phyloP scores from a whole-genome alignment of 2,888 invertebrate species.

The Heliconius aoede region DNA sequence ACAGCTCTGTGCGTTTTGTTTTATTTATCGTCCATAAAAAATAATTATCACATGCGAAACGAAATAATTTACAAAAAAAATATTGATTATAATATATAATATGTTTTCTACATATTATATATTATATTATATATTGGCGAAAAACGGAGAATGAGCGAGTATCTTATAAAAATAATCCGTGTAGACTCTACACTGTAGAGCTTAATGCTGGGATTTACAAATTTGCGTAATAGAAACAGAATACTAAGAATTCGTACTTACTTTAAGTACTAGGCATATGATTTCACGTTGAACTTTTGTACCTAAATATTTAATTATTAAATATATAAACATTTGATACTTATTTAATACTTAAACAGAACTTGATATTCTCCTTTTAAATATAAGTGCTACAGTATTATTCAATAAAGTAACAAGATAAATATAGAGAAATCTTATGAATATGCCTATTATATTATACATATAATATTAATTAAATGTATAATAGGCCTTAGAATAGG shows the following conservation, averaged over 20 bases:
- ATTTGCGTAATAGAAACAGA: no score
- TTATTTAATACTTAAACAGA: not conserved
- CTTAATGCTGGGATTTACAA: not conserved
- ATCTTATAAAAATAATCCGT: not conserved
- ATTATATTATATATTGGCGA: not conserved
- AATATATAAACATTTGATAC: no score
- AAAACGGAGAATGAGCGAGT: not conserved
- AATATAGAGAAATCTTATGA: not conserved
- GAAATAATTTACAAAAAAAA: not conserved
- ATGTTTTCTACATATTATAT: not conserved
- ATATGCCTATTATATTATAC: no score
- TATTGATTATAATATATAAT: no score
- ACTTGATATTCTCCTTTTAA: not conserved
- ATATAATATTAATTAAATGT: not conserved
- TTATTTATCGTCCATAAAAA: conserved; percentile 5
- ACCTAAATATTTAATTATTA: no score
- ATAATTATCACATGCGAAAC: not conserved
- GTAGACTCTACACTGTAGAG: no score
- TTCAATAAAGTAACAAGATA: not conserved
- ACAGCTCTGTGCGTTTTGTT: conserved; percentile 13
- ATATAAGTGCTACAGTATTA: not conserved
- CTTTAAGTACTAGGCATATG: not conserved
- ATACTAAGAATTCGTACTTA: not conserved
- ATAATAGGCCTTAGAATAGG: not conserved
- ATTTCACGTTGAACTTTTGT: not conserved